These are phyloP conservation scores for Calephelis virginiensis DNA, from an alignment of 1,140 invertebrate genomes.

Conservation along the genomic window DNA sequence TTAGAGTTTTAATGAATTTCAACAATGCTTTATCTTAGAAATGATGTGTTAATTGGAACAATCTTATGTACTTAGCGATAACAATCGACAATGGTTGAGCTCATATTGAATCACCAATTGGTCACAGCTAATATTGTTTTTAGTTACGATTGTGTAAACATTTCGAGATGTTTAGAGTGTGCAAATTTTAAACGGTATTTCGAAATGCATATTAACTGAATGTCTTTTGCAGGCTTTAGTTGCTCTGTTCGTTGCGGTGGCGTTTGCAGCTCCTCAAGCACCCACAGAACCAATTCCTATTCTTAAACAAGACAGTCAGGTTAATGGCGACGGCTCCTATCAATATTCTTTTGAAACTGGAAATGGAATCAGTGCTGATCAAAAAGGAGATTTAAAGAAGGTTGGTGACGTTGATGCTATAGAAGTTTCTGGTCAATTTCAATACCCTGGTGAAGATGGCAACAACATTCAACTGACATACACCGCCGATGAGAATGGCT, in stretches of 20 bases:
- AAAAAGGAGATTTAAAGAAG: slow-evolving; percentile 83
- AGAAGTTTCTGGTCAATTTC: slow-evolving; percentile 81
- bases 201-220: background rate
- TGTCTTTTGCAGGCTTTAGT: slow-evolving; percentile 55
- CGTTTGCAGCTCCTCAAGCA: slow-evolving; percentile 56
- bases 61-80: too few species aligned
- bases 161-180: background rate
- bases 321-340: slow-evolving; percentile 71
- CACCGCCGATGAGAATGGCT: slow-evolving; percentile 88
- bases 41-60: too few species aligned
- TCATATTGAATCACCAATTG: slow-evolving; percentile 4
- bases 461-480: slow-evolving; percentile 82
- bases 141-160: background rate
- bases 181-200: background rate
- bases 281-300: slow-evolving; percentile 63
- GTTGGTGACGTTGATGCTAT: slow-evolving; percentile 79
- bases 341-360: slow-evolving; percentile 79
- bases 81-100: background rate
- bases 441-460: slow-evolving; percentile 84
- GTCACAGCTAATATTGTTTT: background rate
- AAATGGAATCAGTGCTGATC: slow-evolving; percentile 86
- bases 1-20: too few species aligned
- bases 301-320: slow-evolving; percentile 63
- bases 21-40: too few species aligned
- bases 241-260: slow-evolving; percentile 50